phyloP scores from a whole-genome alignment of 2,888 invertebrate species.

The Eumerus sabulonum region DNA sequence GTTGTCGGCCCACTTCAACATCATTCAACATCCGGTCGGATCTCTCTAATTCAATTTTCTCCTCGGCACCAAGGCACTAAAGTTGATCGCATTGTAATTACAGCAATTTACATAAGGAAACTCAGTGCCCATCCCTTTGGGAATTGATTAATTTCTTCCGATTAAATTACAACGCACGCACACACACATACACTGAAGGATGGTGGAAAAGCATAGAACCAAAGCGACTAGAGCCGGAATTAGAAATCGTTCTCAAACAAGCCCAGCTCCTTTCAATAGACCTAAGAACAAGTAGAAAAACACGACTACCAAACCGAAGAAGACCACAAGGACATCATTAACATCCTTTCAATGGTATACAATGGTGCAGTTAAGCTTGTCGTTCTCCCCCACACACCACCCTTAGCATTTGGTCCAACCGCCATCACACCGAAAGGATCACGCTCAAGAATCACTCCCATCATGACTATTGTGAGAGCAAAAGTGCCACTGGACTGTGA shows the following conservation, averaged over 20 bases:
- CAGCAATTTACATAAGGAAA: conserved; percentile 64
- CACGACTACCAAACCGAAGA: too few species aligned
- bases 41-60: conserved; percentile 42
- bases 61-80: conserved; percentile 51
- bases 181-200: not conserved
- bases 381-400: not conserved
- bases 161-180: conserved; percentile 12
- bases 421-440: conserved; percentile 12
- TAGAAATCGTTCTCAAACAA: conserved; percentile 20
- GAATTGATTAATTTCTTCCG: conserved; percentile 60
- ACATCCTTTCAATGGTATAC: conserved; percentile 22
- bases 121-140: conserved; percentile 20
- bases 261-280: not conserved
- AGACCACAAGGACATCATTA: conserved; percentile 29
- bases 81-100: conserved; percentile 68
- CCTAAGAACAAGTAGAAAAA: not conserved
- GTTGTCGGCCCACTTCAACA: not conserved
- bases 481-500: conserved; percentile 7
- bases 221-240: conserved; percentile 5
- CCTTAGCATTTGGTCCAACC: too few species aligned
- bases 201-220: not conserved
- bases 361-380: conserved; percentile 42
- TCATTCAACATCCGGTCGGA: conserved; percentile 23
- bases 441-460: conserved; percentile 1
- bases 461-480: not conserved